Conservation (phyloP, 2,888 invertebrate genomes). For the Saturnia pavonia region DNA sequence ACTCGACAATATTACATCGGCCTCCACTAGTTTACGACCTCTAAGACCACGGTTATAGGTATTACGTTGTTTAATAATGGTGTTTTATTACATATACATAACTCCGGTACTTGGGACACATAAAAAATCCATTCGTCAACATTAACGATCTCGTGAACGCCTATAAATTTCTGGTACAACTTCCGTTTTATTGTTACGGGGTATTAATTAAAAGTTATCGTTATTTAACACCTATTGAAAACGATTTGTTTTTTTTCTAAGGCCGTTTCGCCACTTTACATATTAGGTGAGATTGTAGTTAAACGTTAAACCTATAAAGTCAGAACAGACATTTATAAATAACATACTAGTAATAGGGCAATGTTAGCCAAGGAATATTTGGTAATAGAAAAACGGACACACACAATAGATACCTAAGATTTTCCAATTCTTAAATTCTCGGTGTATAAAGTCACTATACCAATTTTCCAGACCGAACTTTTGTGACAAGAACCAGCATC, state of each 20-base stretch:
- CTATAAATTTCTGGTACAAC: conserved; percentile 14
- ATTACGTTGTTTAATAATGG: conserved; percentile 31
- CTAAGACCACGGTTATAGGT: conserved; percentile 17
- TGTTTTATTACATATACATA: conserved; percentile 30
- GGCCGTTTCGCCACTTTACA: not conserved
- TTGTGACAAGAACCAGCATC: no score
- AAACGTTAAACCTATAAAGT: no score
- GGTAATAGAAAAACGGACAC: no score
- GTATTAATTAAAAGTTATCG: conserved; percentile 19
- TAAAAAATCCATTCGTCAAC: conserved; percentile 25
- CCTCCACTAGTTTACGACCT: conserved; percentile 18
- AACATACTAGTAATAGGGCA: no score
- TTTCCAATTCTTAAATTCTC: no score
- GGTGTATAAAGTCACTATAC: no score
- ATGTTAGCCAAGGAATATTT: no score
- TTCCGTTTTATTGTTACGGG: conserved; percentile 14
- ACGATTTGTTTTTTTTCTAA: not conserved
- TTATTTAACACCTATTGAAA: not conserved
- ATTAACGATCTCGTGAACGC: conserved; percentile 16
- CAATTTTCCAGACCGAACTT: no score
- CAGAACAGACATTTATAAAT: no score
- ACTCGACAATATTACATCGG: no score
- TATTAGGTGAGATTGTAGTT: no score
- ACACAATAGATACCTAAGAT: no score
- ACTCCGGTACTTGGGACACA: conserved; percentile 21